Evolutionary conservation across 2,113 vertebrate species (phyloP).

Genomic region (Neolamprologus devosi): DNA sequence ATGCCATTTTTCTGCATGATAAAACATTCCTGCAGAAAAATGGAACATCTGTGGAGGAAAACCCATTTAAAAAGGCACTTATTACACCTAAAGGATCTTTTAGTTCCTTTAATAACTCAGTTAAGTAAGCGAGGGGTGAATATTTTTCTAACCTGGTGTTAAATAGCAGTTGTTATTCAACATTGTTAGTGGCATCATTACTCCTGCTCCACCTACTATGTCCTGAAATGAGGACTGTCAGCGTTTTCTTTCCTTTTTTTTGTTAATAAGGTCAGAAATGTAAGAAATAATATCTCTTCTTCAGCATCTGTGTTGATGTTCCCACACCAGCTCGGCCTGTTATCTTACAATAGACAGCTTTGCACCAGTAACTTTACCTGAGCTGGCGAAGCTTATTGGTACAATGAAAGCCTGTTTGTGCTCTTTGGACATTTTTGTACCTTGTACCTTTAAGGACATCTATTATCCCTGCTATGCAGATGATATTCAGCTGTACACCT

Average conservation of each 20-base stretch:
- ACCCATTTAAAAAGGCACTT: neutral
- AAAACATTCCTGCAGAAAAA: neutral
- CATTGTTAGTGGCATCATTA: neutral
- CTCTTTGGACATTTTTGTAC: neutral
- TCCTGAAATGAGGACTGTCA: neutral
- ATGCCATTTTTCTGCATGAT: neutral
- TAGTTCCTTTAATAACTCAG: neutral
- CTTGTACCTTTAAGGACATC: neutral
- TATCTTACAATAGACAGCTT: neutral
- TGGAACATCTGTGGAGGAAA: neutral
- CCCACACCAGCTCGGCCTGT: neutral
- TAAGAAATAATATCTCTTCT: neutral
- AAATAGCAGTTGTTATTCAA: neutral
- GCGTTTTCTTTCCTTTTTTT: neutral
- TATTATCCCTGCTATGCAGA: neutral
- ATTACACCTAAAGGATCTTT: neutral
- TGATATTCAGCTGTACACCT: neutral
- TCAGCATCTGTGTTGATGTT: neutral
- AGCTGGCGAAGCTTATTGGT: neutral
- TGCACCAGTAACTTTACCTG: neutral
- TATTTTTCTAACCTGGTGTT: neutral
- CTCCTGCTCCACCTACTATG: neutral
- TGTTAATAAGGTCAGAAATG: neutral
- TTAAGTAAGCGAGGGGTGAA: neutral
- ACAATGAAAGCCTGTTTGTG: neutral